These are phyloP conservation scores for Drosophila meridiana DNA, from an alignment of 2,888 invertebrate genomes.

Conservation along the genomic window DNA sequence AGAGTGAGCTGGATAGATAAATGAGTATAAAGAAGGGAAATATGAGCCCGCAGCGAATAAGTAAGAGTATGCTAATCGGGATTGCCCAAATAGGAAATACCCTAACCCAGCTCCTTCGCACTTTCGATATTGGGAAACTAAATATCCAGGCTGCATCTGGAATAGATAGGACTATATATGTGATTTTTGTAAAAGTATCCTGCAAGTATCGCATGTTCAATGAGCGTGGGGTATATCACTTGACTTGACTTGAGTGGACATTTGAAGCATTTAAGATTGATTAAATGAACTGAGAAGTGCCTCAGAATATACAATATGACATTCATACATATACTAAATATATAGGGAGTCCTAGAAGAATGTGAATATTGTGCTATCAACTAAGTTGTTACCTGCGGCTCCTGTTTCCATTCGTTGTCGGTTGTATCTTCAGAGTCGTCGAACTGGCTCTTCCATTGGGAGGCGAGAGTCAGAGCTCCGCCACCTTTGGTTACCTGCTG, in stretches of 20 bases:
- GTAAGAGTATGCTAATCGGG: neutral
- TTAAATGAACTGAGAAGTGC: constrained; percentile 1
- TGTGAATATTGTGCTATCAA: neutral
- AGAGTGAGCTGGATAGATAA: neutral
- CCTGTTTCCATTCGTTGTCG: constrained; percentile 97
- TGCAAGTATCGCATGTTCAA: neutral
- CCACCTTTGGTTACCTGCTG: constrained; percentile 96
- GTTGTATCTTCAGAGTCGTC: constrained; percentile 98
- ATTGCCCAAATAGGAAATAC: neutral
- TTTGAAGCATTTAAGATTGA: constrained; percentile 9
- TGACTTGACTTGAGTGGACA: neutral
- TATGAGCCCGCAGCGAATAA: neutral
- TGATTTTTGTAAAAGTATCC: neutral
- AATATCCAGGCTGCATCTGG: too few relatives aligned
- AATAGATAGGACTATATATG: too few relatives aligned
- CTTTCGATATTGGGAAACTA: too few relatives aligned
- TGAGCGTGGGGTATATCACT: neutral
- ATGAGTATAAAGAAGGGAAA: neutral
- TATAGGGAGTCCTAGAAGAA: neutral
- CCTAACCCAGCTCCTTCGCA: too few relatives aligned
- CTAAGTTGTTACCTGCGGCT: constrained; percentile 85
- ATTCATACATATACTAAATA: neutral
- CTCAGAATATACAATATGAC: neutral
- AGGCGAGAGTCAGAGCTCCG: constrained; percentile 95
- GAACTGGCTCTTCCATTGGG: constrained; percentile 98